phyloP scores from a whole-genome alignment of 2,888 invertebrate species.

The Steinernema carpocapsae region DNA sequence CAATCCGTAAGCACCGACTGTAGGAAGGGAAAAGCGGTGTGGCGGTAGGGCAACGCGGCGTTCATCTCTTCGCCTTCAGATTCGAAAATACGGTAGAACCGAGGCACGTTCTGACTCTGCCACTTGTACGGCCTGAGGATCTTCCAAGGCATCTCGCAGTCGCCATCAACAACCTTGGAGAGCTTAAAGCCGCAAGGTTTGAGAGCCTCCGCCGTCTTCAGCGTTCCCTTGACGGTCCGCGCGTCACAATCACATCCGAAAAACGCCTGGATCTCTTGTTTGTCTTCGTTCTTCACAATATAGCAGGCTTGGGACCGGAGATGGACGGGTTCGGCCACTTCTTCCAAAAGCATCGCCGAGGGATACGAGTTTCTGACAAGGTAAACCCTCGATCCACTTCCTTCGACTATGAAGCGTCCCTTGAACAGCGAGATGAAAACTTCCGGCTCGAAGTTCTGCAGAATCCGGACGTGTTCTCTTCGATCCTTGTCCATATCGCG shows the following conservation, averaged over 20 bases:
- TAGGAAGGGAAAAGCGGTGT: slow-evolving; percentile 50
- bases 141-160: slow-evolving; percentile 43
- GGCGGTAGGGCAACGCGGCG: slow-evolving; percentile 42
- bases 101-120: slow-evolving; percentile 41
- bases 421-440: slow-evolving; percentile 51
- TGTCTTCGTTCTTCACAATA: background rate
- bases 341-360: background rate
- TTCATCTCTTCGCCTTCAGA: slow-evolving; percentile 49
- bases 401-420: slow-evolving; percentile 2
- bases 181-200: slow-evolving; percentile 4
- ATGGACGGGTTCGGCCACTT: background rate
- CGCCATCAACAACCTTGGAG: slow-evolving; percentile 47
- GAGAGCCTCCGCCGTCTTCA: slow-evolving; percentile 3
- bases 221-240: slow-evolving; percentile 16
- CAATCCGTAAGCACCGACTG: slow-evolving; percentile 51
- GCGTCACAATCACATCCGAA: slow-evolving; percentile 27
- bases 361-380: slow-evolving; percentile 4
- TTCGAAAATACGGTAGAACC: slow-evolving; percentile 55
- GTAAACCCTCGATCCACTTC: background rate
- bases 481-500: slow-evolving; percentile 58
- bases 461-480: slow-evolving; percentile 43
- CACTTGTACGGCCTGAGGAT: slow-evolving; percentile 38
- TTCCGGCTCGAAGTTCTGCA: slow-evolving; percentile 49
- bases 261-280: background rate
- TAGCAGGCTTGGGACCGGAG: slow-evolving; percentile 25